Percentiles rank a stretch among this genome's conserved stretches.
phyloP scores from a whole-genome alignment of 2,888 invertebrate genomes.

The Cerastis leucographa region DNA sequence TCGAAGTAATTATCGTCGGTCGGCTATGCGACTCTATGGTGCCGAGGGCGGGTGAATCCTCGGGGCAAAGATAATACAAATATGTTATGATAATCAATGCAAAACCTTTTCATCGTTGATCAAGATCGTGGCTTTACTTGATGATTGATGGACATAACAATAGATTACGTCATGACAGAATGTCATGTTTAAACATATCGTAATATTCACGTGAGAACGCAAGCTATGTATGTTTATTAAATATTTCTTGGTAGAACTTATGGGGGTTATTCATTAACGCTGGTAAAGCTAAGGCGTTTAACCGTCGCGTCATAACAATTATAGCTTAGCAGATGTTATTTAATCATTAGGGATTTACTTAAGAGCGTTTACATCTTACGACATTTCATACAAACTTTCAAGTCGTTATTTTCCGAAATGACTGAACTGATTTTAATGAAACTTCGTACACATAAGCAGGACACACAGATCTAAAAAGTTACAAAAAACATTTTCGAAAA shows the following conservation, averaged over 20 bases:
- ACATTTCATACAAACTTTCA: too few relatives aligned
- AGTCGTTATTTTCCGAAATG: too few relatives aligned
- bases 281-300: neutral
- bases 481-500: too few relatives aligned
- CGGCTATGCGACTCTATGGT: neutral
- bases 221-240: slow-evolving; percentile 3
- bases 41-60: neutral
- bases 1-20: neutral
- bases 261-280: neutral
- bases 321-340: neutral
- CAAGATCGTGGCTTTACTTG: slow-evolving; percentile 32
- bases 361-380: too few relatives aligned
- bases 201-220: slow-evolving; percentile 34
- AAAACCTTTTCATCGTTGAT: slow-evolving; percentile 11
- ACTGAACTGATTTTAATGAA: too few relatives aligned
- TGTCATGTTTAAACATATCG: slow-evolving; percentile 25
- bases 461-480: too few relatives aligned
- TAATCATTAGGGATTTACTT: neutral
- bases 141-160: slow-evolving; percentile 40
- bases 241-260: slow-evolving; percentile 14
- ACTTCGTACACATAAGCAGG: too few relatives aligned
- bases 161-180: slow-evolving; percentile 27
- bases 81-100: slow-evolving; percentile 30
- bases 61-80: neutral
- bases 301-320: neutral